Evolutionary conservation across 2,797 vertebrate genomes (phyloP), one percentile per base, ranked within the genome.

Genomic region (Anabas testudineus): DNA sequence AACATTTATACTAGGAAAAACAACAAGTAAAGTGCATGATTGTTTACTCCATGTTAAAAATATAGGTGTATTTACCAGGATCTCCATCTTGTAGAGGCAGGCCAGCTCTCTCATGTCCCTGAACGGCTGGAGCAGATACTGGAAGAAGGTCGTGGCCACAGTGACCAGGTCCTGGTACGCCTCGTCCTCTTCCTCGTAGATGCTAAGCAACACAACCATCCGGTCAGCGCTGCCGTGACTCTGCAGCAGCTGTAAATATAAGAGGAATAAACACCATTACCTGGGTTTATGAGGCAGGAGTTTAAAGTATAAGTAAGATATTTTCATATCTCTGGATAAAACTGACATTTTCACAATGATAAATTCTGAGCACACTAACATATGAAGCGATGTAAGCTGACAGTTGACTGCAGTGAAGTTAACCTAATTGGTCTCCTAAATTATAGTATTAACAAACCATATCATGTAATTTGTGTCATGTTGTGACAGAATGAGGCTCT

Each of bases 31-130:
- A 47, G 32, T 21, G 10, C 2, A 43, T 41, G 22, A 43, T 3
- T 0, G 14, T 41, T 28, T 14, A 46, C 14, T 39, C 30, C n/a
- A 53, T n/a, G 28, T 12, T 36, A 4, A 64, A 36, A 7, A 21
- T 16, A 19, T 9, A 18, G 7, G 3, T 61, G 2, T 54, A 58
- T 52, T 83, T 94, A 99, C 98, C 95, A 96, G 90, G 85, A 97
- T 97, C 89, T 96, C 95, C 88, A 97, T 94, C 88, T 95, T 97
- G 90, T 94, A 96, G 60, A 96, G 94, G 1, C 95, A 94, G 0
- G 96, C 96, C 79, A 97, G 90, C 87, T 99, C 98, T 57, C 98
- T 91, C 96, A 96, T 96, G 88, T 97, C 96, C 84, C 98, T 94
- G 74, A 99, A 98, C 0, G 98, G 98, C 85, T 97, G 95, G 74